Evolutionary conservation across 2,888 invertebrate species (phyloP).

Genomic region (Tuta absoluta): DNA sequence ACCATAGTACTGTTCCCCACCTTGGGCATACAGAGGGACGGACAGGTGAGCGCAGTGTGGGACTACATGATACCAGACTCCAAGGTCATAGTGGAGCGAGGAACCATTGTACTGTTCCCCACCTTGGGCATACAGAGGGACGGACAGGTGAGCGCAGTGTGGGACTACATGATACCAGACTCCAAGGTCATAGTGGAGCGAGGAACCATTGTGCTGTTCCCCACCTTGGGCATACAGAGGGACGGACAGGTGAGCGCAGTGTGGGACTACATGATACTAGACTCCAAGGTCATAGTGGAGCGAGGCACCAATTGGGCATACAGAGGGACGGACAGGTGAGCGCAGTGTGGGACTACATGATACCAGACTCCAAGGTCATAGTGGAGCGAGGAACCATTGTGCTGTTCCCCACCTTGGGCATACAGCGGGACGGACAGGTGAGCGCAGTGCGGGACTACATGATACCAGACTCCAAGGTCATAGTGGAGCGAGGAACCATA

Average conservation of each 20-base stretch:
- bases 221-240: slow-evolving; percentile 69
- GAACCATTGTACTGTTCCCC: slow-evolving; percentile 71
- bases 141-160: slow-evolving; percentile 55
- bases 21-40: slow-evolving; percentile 69
- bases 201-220: slow-evolving; percentile 70
- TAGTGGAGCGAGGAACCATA: slow-evolving; percentile 63
- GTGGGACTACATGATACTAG: slow-evolving; percentile 52
- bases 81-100: slow-evolving; percentile 51
- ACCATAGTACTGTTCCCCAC: slow-evolving; percentile 73
- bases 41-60: slow-evolving; percentile 54
- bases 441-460: slow-evolving; percentile 51
- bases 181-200: slow-evolving; percentile 48
- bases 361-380: slow-evolving; percentile 29
- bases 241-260: slow-evolving; percentile 60
- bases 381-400: slow-evolving; percentile 68
- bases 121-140: slow-evolving; percentile 72
- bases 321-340: slow-evolving; percentile 70
- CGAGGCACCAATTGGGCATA: slow-evolving; percentile 65
- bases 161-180: slow-evolving; percentile 50
- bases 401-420: slow-evolving; percentile 69
- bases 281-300: slow-evolving; percentile 46
- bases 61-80: slow-evolving; percentile 48
- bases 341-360: no score
- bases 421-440: slow-evolving; percentile 73
- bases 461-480: slow-evolving; percentile 27